Conservation (phyloP, 1,140 invertebrate species). For the Neodiprion pinetum region DNA sequence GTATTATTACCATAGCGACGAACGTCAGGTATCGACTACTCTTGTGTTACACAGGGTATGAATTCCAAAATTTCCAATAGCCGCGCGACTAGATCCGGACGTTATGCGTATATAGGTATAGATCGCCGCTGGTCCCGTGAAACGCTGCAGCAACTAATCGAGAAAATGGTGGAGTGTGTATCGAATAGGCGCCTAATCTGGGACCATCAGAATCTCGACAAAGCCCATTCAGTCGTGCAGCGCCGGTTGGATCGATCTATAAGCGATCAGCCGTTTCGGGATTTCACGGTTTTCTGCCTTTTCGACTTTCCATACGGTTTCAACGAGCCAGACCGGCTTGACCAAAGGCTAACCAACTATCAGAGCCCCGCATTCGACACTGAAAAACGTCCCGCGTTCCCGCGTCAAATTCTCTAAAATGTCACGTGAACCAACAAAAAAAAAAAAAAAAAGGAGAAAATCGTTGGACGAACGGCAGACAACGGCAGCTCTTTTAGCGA, state of each 20-base stretch:
- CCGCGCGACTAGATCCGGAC: background rate
- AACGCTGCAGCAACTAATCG: conserved; percentile 32
- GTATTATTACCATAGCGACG: no score
- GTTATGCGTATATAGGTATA: no score
- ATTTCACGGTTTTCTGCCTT: background rate
- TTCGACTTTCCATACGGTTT: conserved; percentile 5
- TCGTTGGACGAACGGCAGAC: no score
- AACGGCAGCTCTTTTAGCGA: no score
- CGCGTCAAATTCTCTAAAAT: no score
- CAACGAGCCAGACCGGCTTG: background rate
- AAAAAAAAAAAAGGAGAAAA: no score
- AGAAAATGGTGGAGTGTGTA: conserved; percentile 33
- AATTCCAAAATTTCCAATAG: background rate
- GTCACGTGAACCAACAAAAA: no score
- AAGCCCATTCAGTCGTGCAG: conserved; percentile 26
- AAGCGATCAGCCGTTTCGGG: conserved; percentile 7
- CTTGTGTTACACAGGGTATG: background rate
- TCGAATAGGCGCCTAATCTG: conserved; percentile 34
- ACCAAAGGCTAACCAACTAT: background rate
- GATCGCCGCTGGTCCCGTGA: background rate
- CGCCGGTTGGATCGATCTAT: conserved; percentile 17
- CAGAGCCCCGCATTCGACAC: background rate
- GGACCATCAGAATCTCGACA: conserved; percentile 33
- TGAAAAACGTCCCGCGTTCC: background rate
- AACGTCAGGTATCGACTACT: no score